Evolutionary conservation across 92 coral and sea anemone genomes (phyloP), one percentile per base, ranked within the genome.

Genomic region (Siderastrea radians): DNA sequence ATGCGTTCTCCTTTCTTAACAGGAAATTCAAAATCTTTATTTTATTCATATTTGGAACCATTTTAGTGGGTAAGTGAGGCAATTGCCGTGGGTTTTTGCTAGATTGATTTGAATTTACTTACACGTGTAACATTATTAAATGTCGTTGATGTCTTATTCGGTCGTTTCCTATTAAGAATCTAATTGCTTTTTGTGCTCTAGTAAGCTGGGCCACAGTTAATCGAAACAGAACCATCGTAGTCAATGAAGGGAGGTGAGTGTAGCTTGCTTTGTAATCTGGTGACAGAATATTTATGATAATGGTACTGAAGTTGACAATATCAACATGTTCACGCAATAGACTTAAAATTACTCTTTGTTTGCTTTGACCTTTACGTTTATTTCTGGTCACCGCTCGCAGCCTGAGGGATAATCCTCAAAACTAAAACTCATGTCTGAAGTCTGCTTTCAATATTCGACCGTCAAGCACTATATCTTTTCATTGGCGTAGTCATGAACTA

Each of bases 141-240:
- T 46, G n/a, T 38, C 13, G 17, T 6, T 48, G 5, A 5, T 50
- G 17, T 43, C 6, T 26, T 55, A 6, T 77, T 38, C 38, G 38
- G 38, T 26, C 38, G 38, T 26, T 26, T 26, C 38, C 38, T 26
- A 26, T 26, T 26, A 26, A 26, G 16, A 19, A 14, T 49, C n/a
- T 61, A 49, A n/a, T 47, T 85, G 50, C 70, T 59, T 45, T 1
- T 64, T 60, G 14, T 83, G 5, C 46, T 87, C 69, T 19, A 95
- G 98, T 89, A 44, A 75, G 93, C 75, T 92, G 98, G 98, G 98
- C 91, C 2, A 74, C 91, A 79, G 71, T 90, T 67, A 81, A 84
- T 65, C 85, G 72, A 7, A 90, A 80, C 49, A 75, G 78, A 78
- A 80, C 78, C 0, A 71, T 75, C 48, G 53, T 46, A 3, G 50